Evolutionary conservation across 2,888 invertebrate species (phyloP), one percentile per base, ranked within the genome.

Genomic region (Gymnosoma rotundatum): DNA sequence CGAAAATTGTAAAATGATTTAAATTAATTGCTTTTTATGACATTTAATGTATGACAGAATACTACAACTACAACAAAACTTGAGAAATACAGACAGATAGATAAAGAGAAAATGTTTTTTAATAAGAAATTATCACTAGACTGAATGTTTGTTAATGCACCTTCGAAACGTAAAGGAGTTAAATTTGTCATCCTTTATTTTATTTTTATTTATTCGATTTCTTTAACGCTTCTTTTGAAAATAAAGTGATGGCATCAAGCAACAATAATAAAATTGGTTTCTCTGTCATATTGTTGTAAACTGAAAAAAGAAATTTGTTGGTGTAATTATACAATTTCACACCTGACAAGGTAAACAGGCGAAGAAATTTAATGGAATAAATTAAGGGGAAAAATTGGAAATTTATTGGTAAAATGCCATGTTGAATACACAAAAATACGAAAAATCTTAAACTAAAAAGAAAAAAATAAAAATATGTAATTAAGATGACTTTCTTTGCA

Each of bases 1-100:
- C 50, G 25, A 32, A 72, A 60, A 70, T 52, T 69, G 20, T 80
- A 45, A 60, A 80, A 79, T 67, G 50, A 80, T 42, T 73, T 80
- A 45, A 80, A 67, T 80, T 80, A 80, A 80, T 80, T 80, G 80
- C 80, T 54, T 80, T 73, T 64, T 74, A 80, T 80, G 80, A 80
- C 73, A 80, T 80, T 61, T 67, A 58, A 73, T 61, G 73, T 66
- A 60, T 74, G 61, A 74, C 66, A 60, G 73, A 45, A 56, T 21
- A 66, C 66, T 38, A 21, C 32, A 73, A 52, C 21, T 32, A 66
- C 42, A 79, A 72, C 52, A 60, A 66, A 38, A 48, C 14, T 52
- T 0, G 3, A 3, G 18, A 50, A n/a, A 5, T 10, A 18, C 1
- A 52, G 12, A 38, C 16, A 48, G n/a, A 50, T 50, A 25, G 5